Base-by-base conservation (phyloP, 2,888 invertebrate species). In the Pheosia tremula region DNA sequence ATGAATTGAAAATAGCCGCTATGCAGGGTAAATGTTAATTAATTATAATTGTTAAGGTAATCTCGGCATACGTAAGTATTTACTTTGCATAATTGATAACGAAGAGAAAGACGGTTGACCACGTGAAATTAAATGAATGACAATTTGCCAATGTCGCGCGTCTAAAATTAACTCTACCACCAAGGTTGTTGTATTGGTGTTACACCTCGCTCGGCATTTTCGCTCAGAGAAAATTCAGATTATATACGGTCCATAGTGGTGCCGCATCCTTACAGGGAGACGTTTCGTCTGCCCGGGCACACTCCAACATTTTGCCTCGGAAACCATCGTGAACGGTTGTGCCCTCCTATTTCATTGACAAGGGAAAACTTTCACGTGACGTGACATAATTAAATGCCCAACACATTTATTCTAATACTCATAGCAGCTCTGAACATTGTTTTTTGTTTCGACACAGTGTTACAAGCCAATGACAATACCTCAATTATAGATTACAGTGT, bases 251-350 rank as follows among this genome's bases (percentile, higher is more conserved):
- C 47, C 56, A 69, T 62, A 65, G 69, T 75, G 71, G 57, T 82
- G 66, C 79, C 81, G 74, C 69, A 82, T 84, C 84, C 81, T 71
- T 71, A 66, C 57, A 56, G 68, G 56, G 69, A 64, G 61, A 67
- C 71, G 65, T 68, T 72, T 67, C 64, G 61, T 64, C 61, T 66
- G 66, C 66, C 71, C 58, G 65, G 64, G 68, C 69, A 70, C 68
- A 64, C 68, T 69, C 69, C 68, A 80, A 83, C 90, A 89, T 84
- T 89, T 81, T 82, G 82, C 82, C 82, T 81, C 77, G 77, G 86
- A 77, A 82, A 81, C 78, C 84, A 79, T 63, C 78, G 85, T 69
- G 86, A 74, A 75, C 84, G 88, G 89, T 85, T 83, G 90, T 86
- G 86, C 78, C 73, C 71, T 67, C 66, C 70, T 76, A 70, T 75